A percentile compares a stretch with the other conserved stretches of the same genome.
Conservation (phyloP, 2,113 vertebrate species). For the crab-eating macaque (Macaca fascicularis) region T2T-MFA8v1.1 NC_088393.1:36650001-36650500, state of each 20-base stretch:
- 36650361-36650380: not conserved
- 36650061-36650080: not conserved
- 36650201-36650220: conserved; percentile 2
- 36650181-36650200: not conserved
- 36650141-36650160: not conserved
- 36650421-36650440: not conserved
- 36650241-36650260: not conserved
- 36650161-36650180: not conserved
- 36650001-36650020: not conserved
- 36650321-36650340: not conserved
- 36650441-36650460: not conserved
- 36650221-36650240: not conserved
- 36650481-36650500: not conserved
- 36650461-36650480: not conserved
- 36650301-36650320: not conserved
- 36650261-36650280: not conserved
- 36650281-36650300: not conserved
- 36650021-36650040: not conserved
- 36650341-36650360: not conserved
- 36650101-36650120: not conserved
- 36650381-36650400: conserved; percentile 23
- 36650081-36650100: not conserved
- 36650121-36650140: not conserved
- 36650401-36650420: not conserved
- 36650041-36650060: not conserved